These are phyloP conservation scores for Probaryconus sp. DNA, from an alignment of 1,140 invertebrate species.

Conservation along the genomic window DNA sequence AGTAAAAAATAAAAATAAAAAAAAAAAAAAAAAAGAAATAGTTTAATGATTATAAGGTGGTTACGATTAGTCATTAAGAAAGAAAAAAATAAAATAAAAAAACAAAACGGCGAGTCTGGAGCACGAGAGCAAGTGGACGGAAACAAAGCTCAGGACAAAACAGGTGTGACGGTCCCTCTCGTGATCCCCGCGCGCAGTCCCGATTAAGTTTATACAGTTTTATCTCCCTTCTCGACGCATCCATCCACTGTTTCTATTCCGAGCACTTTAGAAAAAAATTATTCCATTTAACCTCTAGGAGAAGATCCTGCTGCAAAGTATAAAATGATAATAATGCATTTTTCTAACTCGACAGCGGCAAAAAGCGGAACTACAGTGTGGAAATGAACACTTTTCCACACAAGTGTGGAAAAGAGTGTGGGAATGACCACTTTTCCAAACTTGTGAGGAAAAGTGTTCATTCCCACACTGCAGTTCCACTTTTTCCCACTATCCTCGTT, in stretches of 20 bases:
- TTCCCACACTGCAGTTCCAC: too few species aligned
- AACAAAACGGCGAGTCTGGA: conserved; percentile 50
- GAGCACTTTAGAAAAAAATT: conserved; percentile 61
- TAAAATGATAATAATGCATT: conserved; percentile 5
- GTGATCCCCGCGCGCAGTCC: conserved; percentile 63
- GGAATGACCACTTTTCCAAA: too few species aligned
- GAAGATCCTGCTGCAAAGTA: conserved; percentile 50
- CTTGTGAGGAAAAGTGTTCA: too few species aligned
- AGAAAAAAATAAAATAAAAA: too few species aligned
- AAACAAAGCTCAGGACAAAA: conserved; percentile 48
- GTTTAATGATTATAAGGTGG: conserved; percentile 31
- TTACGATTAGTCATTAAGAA: conserved; percentile 46
- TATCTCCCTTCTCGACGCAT: conserved; percentile 62
- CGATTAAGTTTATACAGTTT: conserved; percentile 76
- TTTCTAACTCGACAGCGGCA: too few species aligned
- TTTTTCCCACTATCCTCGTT: too few species aligned
- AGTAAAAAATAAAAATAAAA: too few species aligned
- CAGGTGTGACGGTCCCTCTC: conserved; percentile 42
- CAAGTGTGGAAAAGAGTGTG: too few species aligned
- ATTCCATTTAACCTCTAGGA: conserved; percentile 34
- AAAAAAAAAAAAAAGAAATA: conserved; percentile 24
- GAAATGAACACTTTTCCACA: too few species aligned
- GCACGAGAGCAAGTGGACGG: conserved; percentile 41
- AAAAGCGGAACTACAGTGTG: too few species aligned
- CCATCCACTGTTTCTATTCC: conserved; percentile 66